These are phyloP conservation scores for Elaphurus davidianus DNA, from an alignment of 2,113 vertebrate genomes.

Conservation along the genomic window DNA sequence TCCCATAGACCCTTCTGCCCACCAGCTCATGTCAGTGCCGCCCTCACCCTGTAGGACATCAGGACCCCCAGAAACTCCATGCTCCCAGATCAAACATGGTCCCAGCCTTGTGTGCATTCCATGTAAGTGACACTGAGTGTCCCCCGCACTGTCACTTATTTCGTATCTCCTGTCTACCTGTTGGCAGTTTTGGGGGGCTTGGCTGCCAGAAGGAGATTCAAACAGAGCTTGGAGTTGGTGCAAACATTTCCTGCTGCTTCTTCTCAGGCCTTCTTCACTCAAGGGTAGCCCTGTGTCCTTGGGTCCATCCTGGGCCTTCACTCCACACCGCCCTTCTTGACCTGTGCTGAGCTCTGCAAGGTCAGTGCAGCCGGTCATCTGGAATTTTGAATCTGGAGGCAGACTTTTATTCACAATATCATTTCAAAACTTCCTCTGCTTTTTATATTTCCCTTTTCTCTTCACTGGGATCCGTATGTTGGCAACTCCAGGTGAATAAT, in stretches of 20 bases:
- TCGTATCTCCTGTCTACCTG: fast-evolving
- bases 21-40: not conserved
- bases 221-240: not conserved
- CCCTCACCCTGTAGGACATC: fast-evolving
- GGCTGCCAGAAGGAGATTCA: not conserved
- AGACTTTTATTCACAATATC: not conserved
- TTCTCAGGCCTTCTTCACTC: not conserved
- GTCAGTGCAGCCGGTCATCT: not conserved
- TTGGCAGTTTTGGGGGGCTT: not conserved
- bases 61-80: not conserved
- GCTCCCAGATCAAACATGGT: not conserved
- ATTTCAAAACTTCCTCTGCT: not conserved
- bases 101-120: not conserved
- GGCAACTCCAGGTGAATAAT: not conserved
- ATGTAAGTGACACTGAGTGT: fast-evolving
- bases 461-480: not conserved
- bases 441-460: not conserved
- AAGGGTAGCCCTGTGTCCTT: too few relatives aligned
- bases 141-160: too few relatives aligned
- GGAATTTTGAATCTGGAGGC: not conserved
- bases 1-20: not conserved
- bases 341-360: fast-evolving
- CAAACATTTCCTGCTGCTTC: not conserved
- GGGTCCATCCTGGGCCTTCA: not conserved
- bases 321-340: fast-evolving